These are phyloP conservation scores for Hepsetus odoe DNA, from an alignment of 2,113 vertebrate genomes.

Conservation along the genomic window DNA sequence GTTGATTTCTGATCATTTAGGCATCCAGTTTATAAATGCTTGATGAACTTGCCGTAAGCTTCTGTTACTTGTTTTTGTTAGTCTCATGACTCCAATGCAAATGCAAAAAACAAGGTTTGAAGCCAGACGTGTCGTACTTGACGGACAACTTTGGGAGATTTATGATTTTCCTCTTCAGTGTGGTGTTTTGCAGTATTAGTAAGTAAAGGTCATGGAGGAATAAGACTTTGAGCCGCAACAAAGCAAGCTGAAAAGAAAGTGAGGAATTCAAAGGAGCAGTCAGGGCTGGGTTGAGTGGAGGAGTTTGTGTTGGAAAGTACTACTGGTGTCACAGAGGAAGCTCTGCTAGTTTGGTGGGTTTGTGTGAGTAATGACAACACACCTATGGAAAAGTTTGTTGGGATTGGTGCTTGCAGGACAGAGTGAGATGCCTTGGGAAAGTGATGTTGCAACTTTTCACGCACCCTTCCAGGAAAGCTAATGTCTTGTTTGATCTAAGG, in stretches of 20 bases:
- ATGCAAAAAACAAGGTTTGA: no score
- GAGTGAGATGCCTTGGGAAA: neutral
- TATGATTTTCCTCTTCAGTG: neutral
- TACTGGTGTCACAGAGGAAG: neutral
- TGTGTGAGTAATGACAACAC: neutral
- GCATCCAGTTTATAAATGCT: no score
- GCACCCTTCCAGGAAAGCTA: no score
- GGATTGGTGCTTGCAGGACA: neutral
- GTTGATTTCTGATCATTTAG: no score
- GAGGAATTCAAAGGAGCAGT: neutral
- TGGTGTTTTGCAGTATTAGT: neutral
- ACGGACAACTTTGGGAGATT: no score
- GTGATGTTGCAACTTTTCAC: neutral
- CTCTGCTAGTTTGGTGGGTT: neutral
- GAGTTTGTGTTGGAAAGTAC: conserved; percentile 5
- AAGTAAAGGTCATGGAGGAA: neutral
- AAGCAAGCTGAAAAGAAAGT: conserved; percentile 1
- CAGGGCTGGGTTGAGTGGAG: neutral
- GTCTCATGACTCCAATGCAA: no score
- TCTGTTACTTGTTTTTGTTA: no score
- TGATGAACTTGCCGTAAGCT: no score
- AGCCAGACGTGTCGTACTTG: no score
- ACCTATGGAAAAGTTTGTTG: neutral
- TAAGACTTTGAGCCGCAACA: neutral
- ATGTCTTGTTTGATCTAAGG: no score